Evolutionary conservation across 30 jellyfish, hydroid and myxozoan species (phyloP).

Genomic region (Chrysaora quinquecirrha): DNA sequence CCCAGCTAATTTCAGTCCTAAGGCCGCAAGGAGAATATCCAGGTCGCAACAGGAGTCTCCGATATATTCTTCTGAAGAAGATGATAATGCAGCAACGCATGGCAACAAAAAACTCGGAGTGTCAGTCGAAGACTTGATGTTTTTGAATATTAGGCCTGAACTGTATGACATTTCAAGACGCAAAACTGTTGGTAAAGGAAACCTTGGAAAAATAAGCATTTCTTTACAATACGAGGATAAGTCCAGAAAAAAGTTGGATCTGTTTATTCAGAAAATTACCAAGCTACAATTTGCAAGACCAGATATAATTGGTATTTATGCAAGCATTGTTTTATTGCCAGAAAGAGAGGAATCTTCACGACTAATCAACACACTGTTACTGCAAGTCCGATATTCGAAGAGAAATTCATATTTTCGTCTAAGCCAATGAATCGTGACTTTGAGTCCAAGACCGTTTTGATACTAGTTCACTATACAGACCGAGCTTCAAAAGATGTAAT

Average conservation of each 20-base stretch:
- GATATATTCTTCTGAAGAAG: slow-evolving; percentile 29
- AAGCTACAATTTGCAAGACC: slow-evolving; percentile 72
- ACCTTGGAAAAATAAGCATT: slow-evolving; percentile 80
- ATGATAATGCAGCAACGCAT: background rate
- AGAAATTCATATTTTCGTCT: slow-evolving; percentile 78
- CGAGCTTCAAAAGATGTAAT: slow-evolving; percentile 62
- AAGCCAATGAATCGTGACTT: slow-evolving; percentile 94
- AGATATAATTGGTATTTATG: slow-evolving; percentile 51
- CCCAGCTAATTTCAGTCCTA: slow-evolving; percentile 58
- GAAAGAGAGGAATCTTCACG: slow-evolving; percentile 76
- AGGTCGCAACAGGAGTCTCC: background rate
- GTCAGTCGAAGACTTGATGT: slow-evolving; percentile 34
- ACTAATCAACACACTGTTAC: slow-evolving; percentile 45
- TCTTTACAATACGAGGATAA: slow-evolving; percentile 86
- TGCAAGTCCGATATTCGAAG: slow-evolving; percentile 41
- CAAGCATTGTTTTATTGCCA: slow-evolving; percentile 71
- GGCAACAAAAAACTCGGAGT: background rate
- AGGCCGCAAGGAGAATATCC: background rate
- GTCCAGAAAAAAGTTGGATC: slow-evolving; percentile 50
- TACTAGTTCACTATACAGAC: slow-evolving; percentile 68
- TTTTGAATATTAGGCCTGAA: slow-evolving; percentile 51
- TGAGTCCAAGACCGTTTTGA: slow-evolving; percentile 74
- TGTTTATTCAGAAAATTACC: slow-evolving; percentile 29
- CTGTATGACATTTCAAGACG: slow-evolving; percentile 70
- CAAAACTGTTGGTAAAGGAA: slow-evolving; percentile 80